Conservation (phyloP, 1,140 invertebrate genomes). For the Hormaphis cornu region DNA sequence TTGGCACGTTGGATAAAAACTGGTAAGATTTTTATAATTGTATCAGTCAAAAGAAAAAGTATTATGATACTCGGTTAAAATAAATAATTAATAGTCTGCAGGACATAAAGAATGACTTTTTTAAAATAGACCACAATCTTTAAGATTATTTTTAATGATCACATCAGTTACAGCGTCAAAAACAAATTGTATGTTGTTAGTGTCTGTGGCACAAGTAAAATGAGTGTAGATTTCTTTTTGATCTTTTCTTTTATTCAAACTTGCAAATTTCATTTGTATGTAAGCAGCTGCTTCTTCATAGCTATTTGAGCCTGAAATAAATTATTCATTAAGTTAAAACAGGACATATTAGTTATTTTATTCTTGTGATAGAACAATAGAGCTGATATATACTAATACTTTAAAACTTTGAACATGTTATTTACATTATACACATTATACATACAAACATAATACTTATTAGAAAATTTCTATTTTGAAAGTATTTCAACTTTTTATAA, state of each 20-base stretch:
- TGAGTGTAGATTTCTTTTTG: slow-evolving; percentile 88
- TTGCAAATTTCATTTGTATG: slow-evolving; percentile 82
- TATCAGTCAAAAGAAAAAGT: slow-evolving; percentile 7
- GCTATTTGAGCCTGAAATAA: slow-evolving; percentile 61
- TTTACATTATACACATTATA: no score
- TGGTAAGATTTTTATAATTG: not conserved
- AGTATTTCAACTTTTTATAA: no score
- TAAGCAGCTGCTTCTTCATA: slow-evolving; percentile 80
- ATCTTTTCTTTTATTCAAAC: slow-evolving; percentile 73
- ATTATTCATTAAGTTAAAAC: no score
- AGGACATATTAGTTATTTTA: no score
- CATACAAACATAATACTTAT: no score
- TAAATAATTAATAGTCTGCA: not conserved
- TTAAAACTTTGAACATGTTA: no score
- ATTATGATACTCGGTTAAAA: not conserved
- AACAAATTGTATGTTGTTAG: slow-evolving; percentile 83
- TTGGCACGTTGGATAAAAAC: not conserved
- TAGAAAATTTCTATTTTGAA: no score
- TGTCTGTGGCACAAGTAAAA: slow-evolving; percentile 86
- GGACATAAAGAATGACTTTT: not conserved
- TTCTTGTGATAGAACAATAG: no score
- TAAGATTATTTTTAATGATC: slow-evolving; percentile 87
- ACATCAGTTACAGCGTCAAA: slow-evolving; percentile 88
- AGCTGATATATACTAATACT: no score
- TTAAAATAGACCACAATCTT: slow-evolving; percentile 78